Base-by-base conservation (phyloP, 2,888 invertebrate genomes). In the Masnerella sp. region DNA sequence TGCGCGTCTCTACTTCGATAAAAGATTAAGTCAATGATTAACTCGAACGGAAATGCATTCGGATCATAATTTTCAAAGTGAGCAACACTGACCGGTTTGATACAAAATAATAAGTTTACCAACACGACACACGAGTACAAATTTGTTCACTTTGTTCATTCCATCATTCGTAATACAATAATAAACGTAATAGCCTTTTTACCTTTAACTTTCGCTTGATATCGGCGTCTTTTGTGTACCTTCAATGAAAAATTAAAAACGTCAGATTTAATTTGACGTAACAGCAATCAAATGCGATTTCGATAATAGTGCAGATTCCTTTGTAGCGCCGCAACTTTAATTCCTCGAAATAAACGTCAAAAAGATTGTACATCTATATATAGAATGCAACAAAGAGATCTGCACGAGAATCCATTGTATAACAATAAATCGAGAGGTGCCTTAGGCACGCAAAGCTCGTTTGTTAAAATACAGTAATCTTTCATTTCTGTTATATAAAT, bases 401-500 rank as follows among this genome's bases (percentile, higher is more conserved):
- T 75, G 78, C 67, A 75, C 70, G 43, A 70, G 51, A 71, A 74
- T 70, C 67, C 74, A 65, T 72, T 70, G 59, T 61, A 62, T 80
- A 81, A 82, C 79, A 82, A 79, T 80, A 78, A 80, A 79, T 82
- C 79, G 81, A 81, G 79, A 70, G 75, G 78, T 80, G 81, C 79
- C 79, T 67, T 73, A 59, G 78, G 77, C 78, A 79, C 79, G 70
- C 81, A 77, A 84, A 84, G 83, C 82, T 85, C 84, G 78, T 82
- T 84, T 81, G 75, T 80, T 81, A 83, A 84, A 84, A 83, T 83
- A 83, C 83, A 82, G 43, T 58, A 51, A 58, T 59, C 43, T 69
- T 73, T 79, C 69, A 68, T 68, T 69, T 64, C 42, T 52, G 40
- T 74, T 68, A 73, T 75, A 74, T 76, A 77, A 77, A 78, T 76